Percentiles rank a stretch among this genome's conserved stretches.
These are phyloP conservation scores for Leucozona laternaria DNA, from an alignment of 2,888 invertebrate species.

Conservation along the genomic window DNA sequence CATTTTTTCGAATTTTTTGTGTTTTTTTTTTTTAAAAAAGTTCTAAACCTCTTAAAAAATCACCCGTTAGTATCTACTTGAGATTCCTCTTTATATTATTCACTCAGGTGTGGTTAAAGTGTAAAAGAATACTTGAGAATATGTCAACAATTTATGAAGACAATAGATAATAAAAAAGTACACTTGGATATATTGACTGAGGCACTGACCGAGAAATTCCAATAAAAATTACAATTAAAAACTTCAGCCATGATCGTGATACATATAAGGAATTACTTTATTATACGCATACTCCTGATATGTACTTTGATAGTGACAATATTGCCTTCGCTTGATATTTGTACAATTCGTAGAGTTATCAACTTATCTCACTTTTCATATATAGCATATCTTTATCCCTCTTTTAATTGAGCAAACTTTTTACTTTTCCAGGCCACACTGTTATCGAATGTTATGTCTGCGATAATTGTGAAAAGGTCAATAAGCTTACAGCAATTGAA, in stretches of 20 bases:
- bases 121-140: not conserved
- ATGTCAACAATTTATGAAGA: not conserved
- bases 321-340: not conserved
- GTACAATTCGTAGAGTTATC: not conserved
- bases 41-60: no score
- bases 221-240: not conserved
- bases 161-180: constrained; percentile 17
- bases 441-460: constrained; percentile 81
- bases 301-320: not conserved
- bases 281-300: not conserved
- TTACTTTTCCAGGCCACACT: constrained; percentile 58
- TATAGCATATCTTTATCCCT: not conserved
- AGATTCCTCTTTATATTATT: not conserved
- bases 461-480: constrained; percentile 78
- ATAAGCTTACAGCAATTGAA: constrained; percentile 77
- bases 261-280: not conserved
- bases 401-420: constrained; percentile 7
- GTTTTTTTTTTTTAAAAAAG: no score
- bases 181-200: not conserved
- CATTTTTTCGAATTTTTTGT: no score
- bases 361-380: not conserved
- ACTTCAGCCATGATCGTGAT: not conserved
- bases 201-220: constrained; percentile 3
- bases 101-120: not conserved
- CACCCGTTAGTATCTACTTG: no score